Conservation (phyloP, 2,113 vertebrate species). For the Macquaria ambigua region DNA sequence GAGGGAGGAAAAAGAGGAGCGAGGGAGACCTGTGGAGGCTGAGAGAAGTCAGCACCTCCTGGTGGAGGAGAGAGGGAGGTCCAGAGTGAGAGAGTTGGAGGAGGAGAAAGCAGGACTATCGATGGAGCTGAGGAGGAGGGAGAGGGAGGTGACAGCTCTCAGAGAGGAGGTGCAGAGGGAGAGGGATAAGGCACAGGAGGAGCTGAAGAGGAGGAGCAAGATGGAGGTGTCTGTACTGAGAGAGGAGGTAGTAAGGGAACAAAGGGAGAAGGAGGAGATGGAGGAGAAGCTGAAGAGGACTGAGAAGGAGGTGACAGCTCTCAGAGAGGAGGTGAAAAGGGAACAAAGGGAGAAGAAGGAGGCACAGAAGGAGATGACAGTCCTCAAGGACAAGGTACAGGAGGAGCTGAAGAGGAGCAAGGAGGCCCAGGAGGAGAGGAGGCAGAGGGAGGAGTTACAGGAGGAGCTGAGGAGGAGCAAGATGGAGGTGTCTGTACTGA, state of each 20-base stretch:
- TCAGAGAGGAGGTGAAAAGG: conserved; percentile 10
- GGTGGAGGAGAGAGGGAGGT: conserved; percentile 45
- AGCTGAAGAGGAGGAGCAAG: conserved; percentile 36
- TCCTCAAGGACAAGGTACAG: conserved; percentile 31
- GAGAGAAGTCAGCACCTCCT: conserved; percentile 35
- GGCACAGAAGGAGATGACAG: not conserved
- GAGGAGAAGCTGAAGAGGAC: conserved; percentile 1
- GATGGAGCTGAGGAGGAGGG: conserved; percentile 25
- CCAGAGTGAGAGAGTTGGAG: conserved; percentile 40
- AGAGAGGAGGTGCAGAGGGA: conserved; percentile 61
- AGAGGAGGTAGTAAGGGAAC: not conserved
- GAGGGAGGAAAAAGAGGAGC: conserved; percentile 40
- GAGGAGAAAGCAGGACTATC: conserved; percentile 40
- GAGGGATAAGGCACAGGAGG: conserved; percentile 29
- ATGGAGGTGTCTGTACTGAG: not conserved
- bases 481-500: not conserved
- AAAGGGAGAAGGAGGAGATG: not conserved
- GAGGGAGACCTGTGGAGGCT: conserved; percentile 1
- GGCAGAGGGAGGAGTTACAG: not conserved
- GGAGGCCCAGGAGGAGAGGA: too few species aligned
- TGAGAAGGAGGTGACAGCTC: not conserved
- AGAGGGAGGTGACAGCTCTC: conserved; percentile 51
- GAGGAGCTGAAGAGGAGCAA: conserved; percentile 33
- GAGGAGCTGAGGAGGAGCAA: conserved; percentile 12
- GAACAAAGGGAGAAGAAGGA: not conserved